Conservation (phyloP, 2,888 invertebrate species). For the Athripsodes cinereus region DNA sequence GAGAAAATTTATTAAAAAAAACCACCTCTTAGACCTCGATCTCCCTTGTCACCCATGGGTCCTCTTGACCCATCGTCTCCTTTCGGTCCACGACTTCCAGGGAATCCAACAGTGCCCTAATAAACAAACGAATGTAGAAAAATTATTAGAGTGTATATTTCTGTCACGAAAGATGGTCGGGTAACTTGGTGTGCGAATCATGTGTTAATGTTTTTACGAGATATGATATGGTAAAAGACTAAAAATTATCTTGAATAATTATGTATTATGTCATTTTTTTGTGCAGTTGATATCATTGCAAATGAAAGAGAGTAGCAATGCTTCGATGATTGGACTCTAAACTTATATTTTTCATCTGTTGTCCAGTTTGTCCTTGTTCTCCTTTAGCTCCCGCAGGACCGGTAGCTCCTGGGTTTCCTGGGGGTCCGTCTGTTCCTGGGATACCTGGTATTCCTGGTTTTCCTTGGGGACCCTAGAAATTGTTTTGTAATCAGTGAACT, state of each 20-base stretch:
- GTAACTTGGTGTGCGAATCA: no score
- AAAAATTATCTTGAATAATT: no score
- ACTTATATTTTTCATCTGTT: constrained; percentile 42
- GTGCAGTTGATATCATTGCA: neutral
- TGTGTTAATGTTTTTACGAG: no score
- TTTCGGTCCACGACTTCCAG: constrained; percentile 73
- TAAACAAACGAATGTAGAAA: constrained; percentile 12
- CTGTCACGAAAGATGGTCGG: no score
- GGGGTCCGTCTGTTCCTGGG: constrained; percentile 73
- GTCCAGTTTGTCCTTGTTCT: constrained; percentile 67
- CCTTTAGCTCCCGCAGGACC: constrained; percentile 69
- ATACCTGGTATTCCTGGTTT: constrained; percentile 76
- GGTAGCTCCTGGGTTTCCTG: constrained; percentile 71
- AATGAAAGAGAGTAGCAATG: neutral
- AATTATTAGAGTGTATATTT: no score
- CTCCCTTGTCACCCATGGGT: constrained; percentile 69
- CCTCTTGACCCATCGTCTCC: constrained; percentile 81
- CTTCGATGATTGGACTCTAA: no score
- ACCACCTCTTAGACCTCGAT: constrained; percentile 62
- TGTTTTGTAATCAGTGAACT: no score
- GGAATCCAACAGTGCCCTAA: constrained; percentile 71
- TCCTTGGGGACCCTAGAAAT: constrained; percentile 72
- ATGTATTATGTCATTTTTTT: neutral
- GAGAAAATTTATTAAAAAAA: no score
- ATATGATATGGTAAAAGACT: no score